A percentile compares a stretch with the other conserved stretches of the same genome.
phyloP scores from a whole-genome alignment of 1,140 invertebrate species.

The Dryas iulia region DNA sequence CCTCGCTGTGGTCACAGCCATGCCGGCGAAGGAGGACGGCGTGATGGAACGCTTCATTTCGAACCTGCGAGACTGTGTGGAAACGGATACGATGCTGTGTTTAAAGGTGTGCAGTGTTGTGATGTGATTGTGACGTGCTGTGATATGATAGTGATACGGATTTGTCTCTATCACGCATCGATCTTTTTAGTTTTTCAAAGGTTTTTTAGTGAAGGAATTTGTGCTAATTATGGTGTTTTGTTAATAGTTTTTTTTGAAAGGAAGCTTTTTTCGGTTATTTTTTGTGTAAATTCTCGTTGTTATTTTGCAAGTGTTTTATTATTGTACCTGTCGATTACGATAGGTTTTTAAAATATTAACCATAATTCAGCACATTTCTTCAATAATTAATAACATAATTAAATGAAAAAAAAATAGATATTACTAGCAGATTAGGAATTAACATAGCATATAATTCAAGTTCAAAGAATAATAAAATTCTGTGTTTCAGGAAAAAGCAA shows the following conservation, averaged over 20 bases:
- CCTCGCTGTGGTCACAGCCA: constrained; percentile 49
- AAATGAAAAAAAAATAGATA: not conserved
- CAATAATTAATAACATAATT: not conserved
- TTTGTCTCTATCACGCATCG: not conserved
- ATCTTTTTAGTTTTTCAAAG: not conserved
- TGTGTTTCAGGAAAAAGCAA: constrained; percentile 70
- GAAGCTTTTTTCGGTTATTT: not conserved
- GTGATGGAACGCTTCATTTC: constrained; percentile 60
- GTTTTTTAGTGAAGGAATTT: not conserved
- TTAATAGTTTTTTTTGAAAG: not conserved
- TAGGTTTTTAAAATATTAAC: too few species aligned
- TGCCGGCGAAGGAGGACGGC: constrained; percentile 62
- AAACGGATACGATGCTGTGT: constrained; percentile 68
- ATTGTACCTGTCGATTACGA: too few species aligned
- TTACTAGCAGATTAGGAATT: not conserved
- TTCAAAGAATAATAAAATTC: not conserved
- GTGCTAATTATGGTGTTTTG: not conserved
- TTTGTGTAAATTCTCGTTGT: not conserved
- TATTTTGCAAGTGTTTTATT: too few species aligned
- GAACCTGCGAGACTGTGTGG: constrained; percentile 64
- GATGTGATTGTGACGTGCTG: constrained; percentile 41
- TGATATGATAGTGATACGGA: constrained; percentile 6
- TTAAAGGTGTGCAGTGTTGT: constrained; percentile 72
- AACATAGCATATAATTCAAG: not conserved
- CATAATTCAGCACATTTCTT: not conserved